Evolutionary conservation across 2,113 vertebrate species (phyloP).

Genomic region (Pithys albifrons): DNA sequence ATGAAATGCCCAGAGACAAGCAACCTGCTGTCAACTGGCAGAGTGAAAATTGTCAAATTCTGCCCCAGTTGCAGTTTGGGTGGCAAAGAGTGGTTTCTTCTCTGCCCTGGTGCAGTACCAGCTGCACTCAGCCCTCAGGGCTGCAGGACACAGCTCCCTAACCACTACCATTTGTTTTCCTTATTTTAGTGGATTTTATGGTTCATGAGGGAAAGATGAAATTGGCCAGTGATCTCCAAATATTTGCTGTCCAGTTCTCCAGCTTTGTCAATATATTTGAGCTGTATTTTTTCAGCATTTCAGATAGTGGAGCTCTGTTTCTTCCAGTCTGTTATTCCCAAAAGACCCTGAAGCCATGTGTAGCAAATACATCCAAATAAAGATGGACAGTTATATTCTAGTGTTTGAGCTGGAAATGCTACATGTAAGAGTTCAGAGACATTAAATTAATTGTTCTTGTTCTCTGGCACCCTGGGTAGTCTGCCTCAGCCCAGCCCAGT

Average conservation of each 20-base stretch:
- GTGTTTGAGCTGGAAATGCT: not conserved
- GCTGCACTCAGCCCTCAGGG: accelerated
- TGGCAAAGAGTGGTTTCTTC: not conserved
- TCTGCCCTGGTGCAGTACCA: not conserved
- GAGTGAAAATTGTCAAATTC: not conserved
- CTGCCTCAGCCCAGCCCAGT: not conserved
- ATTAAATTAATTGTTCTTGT: slow-evolving; percentile 6
- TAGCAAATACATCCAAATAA: not conserved
- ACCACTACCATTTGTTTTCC: not conserved
- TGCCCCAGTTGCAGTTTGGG: not conserved
- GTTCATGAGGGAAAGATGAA: not conserved
- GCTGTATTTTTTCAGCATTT: not conserved
- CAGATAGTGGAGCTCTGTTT: not conserved
- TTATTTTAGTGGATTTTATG: not conserved
- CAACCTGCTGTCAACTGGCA: not conserved
- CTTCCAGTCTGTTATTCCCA: not conserved
- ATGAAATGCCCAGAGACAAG: not conserved
- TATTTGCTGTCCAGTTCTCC: not conserved
- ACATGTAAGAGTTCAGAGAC: not conserved
- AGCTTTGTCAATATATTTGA: not conserved
- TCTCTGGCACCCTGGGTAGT: not conserved
- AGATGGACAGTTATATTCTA: not conserved
- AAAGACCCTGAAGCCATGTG: not conserved
- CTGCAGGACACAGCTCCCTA: not conserved
- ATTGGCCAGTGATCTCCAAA: not conserved